These are phyloP conservation scores for Danio kyathit DNA, from an alignment of 2,797 vertebrate species.

Conservation along the genomic window DNA sequence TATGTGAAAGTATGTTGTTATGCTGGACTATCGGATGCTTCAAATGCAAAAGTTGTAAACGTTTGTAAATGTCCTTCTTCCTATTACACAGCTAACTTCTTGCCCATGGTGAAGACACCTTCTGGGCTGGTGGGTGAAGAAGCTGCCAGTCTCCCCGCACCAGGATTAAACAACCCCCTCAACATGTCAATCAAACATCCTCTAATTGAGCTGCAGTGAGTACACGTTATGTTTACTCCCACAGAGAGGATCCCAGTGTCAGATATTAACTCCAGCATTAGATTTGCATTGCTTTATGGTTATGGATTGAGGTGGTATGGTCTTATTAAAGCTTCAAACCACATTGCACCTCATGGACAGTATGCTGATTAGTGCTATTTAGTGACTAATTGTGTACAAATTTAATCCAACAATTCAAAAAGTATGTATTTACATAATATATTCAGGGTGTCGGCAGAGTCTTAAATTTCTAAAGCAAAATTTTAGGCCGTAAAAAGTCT, in stretches of 20 bases:
- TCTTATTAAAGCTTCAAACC: too few species aligned
- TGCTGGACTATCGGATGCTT: neutral
- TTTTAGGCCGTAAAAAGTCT: too few species aligned
- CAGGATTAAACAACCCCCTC: conserved; percentile 74
- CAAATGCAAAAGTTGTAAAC: neutral
- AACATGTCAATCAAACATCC: conserved; percentile 92
- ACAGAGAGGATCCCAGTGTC: neutral
- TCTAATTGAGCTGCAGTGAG: conserved; percentile 90
- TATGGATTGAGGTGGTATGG: too few species aligned
- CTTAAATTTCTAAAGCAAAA: too few species aligned
- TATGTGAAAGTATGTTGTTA: neutral
- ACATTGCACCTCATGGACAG: too few species aligned
- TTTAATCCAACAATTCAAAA: too few species aligned
- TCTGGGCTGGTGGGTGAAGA: conserved; percentile 85
- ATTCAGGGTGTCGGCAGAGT: too few species aligned
- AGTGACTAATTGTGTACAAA: too few species aligned
- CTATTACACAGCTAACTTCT: conserved; percentile 77
- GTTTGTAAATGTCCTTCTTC: neutral
- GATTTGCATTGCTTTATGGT: too few species aligned
- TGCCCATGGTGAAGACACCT: conserved; percentile 84
- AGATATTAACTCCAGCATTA: too few species aligned
- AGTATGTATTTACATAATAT: too few species aligned
- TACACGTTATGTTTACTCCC: conserved; percentile 39
- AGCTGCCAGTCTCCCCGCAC: conserved; percentile 78
- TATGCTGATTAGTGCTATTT: too few species aligned